Evolutionary conservation across 2,797 vertebrate genomes (phyloP).

Genomic region (Sebastiscus albofasciatus): DNA sequence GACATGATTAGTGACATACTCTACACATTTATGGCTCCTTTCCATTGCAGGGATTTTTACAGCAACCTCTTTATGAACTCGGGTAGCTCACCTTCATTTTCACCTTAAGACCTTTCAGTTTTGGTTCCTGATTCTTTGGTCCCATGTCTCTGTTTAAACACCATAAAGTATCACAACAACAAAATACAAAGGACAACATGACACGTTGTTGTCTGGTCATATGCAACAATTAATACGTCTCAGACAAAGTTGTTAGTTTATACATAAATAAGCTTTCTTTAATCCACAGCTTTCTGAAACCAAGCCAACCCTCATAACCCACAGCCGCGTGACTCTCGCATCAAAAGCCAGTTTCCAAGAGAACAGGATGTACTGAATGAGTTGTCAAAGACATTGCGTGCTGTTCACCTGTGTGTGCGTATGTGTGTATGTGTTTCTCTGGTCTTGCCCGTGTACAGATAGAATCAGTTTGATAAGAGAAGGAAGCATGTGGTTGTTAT

Average conservation of each 20-base stretch:
- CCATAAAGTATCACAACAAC: background rate
- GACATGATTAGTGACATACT: too few species aligned
- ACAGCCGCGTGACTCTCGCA: background rate
- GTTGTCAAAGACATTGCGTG: slow-evolving; percentile 7
- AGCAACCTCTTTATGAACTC: background rate
- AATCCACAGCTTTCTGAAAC: background rate
- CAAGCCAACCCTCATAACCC: background rate
- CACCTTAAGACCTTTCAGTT: background rate
- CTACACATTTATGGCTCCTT: too few species aligned
- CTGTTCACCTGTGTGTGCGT: slow-evolving; percentile 22
- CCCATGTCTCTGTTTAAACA: background rate
- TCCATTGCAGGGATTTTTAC: background rate
- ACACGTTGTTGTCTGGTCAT: background rate
- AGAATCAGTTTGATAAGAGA: slow-evolving; percentile 60
- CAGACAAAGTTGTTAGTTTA: background rate
- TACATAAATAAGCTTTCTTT: background rate
- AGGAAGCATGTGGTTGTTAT: slow-evolving; percentile 61
- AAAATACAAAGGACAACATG: background rate
- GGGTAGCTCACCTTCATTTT: background rate
- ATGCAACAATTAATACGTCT: background rate
- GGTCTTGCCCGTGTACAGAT: slow-evolving; percentile 36
- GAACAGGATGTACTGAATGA: slow-evolving; percentile 15
- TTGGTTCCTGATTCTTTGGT: background rate
- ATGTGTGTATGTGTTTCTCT: background rate
- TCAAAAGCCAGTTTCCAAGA: background rate